Evolutionary conservation across 2,888 invertebrate genomes (phyloP).

Genomic region (Morpho achilles): DNA sequence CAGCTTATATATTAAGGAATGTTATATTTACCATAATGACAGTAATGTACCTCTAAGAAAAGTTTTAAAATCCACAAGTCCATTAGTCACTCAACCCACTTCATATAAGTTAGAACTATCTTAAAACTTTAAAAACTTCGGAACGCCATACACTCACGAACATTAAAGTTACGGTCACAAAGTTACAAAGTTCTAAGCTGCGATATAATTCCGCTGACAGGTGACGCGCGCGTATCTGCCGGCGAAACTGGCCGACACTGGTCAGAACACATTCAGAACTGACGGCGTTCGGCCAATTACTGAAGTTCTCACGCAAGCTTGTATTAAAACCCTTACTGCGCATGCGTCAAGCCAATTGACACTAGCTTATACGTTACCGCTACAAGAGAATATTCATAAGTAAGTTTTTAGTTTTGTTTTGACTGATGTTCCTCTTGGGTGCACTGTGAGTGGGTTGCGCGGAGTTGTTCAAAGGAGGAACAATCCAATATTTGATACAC

Average conservation of each 20-base stretch:
- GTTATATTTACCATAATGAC: background rate
- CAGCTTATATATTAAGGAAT: no score
- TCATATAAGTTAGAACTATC: slow-evolving; percentile 20
- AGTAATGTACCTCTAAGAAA: slow-evolving; percentile 7
- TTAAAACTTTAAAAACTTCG: slow-evolving; percentile 17
- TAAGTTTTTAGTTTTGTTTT: slow-evolving; percentile 68
- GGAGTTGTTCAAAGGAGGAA: slow-evolving; percentile 22
- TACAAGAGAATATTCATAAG: slow-evolving; percentile 64
- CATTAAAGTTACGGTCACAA: slow-evolving; percentile 17
- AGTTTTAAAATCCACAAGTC: slow-evolving; percentile 27
- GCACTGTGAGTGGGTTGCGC: slow-evolving; percentile 26
- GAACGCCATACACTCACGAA: slow-evolving; percentile 25
- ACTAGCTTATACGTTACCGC: slow-evolving; percentile 51
- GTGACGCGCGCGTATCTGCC: slow-evolving; percentile 37
- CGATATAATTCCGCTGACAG: slow-evolving; percentile 33
- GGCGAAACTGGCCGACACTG: slow-evolving; percentile 33
- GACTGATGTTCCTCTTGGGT: slow-evolving; percentile 47
- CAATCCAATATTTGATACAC: slow-evolving; percentile 9
- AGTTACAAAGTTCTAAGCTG: slow-evolving; percentile 28
- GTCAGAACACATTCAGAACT: slow-evolving; percentile 37
- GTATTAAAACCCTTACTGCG: slow-evolving; percentile 48
- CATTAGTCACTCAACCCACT: slow-evolving; percentile 23
- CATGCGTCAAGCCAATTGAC: slow-evolving; percentile 64
- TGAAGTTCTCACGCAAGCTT: slow-evolving; percentile 55
- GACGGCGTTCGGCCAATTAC: slow-evolving; percentile 68